phyloP scores from a whole-genome alignment of 2,888 invertebrate genomes.

The Autographa gamma region DNA sequence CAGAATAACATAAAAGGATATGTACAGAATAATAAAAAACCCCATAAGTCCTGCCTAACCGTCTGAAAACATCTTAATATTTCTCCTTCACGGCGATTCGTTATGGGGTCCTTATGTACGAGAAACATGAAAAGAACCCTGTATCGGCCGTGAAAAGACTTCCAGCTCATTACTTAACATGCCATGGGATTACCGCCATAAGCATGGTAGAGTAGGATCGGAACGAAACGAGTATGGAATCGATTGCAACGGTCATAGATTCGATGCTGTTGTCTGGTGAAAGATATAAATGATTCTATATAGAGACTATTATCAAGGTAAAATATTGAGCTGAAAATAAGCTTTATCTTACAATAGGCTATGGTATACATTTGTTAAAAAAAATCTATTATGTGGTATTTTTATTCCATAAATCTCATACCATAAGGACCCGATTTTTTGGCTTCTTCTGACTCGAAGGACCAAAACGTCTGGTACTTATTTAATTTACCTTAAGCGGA shows the following conservation, averaged over 20 bases:
- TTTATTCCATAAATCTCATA: no score
- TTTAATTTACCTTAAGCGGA: no score
- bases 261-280: slow-evolving; percentile 10
- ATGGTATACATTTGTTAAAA: no score
- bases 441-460: no score
- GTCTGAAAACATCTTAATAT: slow-evolving; percentile 18
- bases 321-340: no score
- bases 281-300: not conserved
- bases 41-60: slow-evolving; percentile 9
- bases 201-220: slow-evolving; percentile 12
- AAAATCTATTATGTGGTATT: no score
- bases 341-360: no score
- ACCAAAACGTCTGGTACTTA: no score
- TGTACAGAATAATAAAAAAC: not conserved
- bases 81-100: slow-evolving; percentile 22
- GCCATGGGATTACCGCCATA: slow-evolving; percentile 13
- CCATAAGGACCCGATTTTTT: no score
- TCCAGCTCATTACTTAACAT: slow-evolving; percentile 50
- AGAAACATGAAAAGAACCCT: slow-evolving; percentile 44
- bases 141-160: slow-evolving; percentile 56
- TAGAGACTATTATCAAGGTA: not conserved
- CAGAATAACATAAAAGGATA: not conserved
- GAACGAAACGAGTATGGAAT: slow-evolving; percentile 13
- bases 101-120: slow-evolving; percentile 24
- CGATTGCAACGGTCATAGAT: slow-evolving; percentile 3